Evolutionary conservation across 2,797 vertebrate species (phyloP).

Genomic region (Anguilla anguilla): DNA sequence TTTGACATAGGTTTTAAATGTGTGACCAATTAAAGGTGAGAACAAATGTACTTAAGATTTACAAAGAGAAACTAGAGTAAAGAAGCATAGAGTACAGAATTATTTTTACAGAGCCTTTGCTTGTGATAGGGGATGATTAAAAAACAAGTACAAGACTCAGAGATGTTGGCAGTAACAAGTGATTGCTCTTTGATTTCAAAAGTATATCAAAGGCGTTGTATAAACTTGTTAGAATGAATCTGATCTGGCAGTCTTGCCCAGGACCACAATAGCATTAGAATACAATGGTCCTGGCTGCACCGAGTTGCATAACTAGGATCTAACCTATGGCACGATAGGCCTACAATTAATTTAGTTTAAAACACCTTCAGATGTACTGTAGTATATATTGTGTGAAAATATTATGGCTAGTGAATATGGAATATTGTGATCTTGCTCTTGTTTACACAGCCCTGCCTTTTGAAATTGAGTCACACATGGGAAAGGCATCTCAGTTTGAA

Average conservation of each 20-base stretch:
- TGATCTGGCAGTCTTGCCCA: neutral
- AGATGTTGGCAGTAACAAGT: neutral
- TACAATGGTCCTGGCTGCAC: neutral
- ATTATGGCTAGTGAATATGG: neutral
- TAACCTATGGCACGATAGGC: neutral
- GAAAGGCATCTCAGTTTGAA: neutral
- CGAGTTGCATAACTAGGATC: neutral
- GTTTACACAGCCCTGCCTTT: neutral
- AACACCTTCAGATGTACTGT: neutral
- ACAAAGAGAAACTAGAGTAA: neutral
- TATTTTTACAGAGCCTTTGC: neutral
- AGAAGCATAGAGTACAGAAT: neutral
- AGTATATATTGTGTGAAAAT: neutral
- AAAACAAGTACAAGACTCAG: neutral
- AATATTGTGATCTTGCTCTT: neutral
- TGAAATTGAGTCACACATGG: neutral
- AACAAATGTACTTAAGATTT: neutral
- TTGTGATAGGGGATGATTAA: neutral
- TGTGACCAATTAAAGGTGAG: too few species aligned
- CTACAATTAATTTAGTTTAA: neutral
- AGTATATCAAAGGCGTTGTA: neutral
- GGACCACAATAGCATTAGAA: neutral
- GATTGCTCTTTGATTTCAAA: neutral
- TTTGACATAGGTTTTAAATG: too few species aligned
- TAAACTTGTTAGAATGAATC: neutral